Conservation (phyloP, 2,113 vertebrate genomes). For the Nothobranchius kuhntae region DNA sequence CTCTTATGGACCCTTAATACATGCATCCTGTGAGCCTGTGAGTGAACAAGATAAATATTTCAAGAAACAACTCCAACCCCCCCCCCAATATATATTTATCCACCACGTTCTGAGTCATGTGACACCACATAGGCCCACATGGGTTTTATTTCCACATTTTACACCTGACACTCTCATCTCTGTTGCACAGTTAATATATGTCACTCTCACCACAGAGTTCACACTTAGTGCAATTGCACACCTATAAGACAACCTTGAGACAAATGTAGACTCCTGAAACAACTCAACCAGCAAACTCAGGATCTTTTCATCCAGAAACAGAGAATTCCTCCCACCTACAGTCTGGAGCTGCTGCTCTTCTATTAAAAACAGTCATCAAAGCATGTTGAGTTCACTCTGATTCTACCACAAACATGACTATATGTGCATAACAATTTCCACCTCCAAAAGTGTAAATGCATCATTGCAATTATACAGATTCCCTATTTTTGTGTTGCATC, state of each 20-base stretch:
- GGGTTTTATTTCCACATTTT: neutral
- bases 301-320: no score
- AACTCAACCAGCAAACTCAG: no score
- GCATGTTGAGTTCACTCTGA: neutral
- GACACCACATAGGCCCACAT: neutral
- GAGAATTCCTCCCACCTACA: no score
- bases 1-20: slow-evolving; percentile 30
- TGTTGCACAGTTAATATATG: neutral
- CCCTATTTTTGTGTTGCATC: neutral
- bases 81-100: neutral
- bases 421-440: neutral
- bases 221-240: neutral
- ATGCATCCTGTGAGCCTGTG: slow-evolving; percentile 31
- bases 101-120: neutral
- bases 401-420: neutral
- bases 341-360: neutral
- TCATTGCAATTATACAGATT: neutral
- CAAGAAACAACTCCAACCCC: neutral
- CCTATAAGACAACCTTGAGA: no score
- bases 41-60: slow-evolving; percentile 15
- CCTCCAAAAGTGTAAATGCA: neutral
- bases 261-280: no score
- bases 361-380: neutral
- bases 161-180: neutral
- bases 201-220: neutral